These are phyloP conservation scores for Lytechinus pictus DNA, from an alignment of 35 echinoderm and acorn worm species.

Conservation along the genomic window DNA sequence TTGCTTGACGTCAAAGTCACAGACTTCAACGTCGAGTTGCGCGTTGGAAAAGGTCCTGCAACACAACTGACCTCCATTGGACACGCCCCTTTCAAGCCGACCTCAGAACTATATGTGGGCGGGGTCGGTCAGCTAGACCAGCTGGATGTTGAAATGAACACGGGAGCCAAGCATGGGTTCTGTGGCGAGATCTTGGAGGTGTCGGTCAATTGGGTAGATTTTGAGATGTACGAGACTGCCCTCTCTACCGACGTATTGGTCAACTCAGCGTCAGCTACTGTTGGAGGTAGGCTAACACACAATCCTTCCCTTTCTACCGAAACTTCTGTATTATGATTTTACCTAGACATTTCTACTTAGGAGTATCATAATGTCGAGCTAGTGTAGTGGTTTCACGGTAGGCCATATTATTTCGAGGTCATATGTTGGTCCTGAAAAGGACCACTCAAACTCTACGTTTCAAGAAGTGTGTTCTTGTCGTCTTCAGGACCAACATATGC, in stretches of 20 bases:
- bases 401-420: too few species aligned
- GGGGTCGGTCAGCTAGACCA: background rate
- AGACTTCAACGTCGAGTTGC: constrained; percentile 39
- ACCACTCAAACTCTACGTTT: too few species aligned
- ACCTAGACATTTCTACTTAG: too few species aligned
- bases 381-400: too few species aligned
- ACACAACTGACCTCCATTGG: constrained; percentile 49
- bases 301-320: too few species aligned
- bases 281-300: constrained; percentile 51
- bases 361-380: too few species aligned
- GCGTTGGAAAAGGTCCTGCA: constrained; percentile 58
- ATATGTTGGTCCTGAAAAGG: too few species aligned
- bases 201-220: constrained; percentile 53
- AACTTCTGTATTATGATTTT: too few species aligned
- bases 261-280: constrained; percentile 60
- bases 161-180: constrained; percentile 19
- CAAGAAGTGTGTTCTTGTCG: too few species aligned
- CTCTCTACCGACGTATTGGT: constrained; percentile 43
- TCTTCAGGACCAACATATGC: too few species aligned
- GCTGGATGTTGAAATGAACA: background rate
- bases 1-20: constrained; percentile 11
- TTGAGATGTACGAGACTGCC: constrained; percentile 55
- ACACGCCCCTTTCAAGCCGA: constrained; percentile 16
- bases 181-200: constrained; percentile 64
- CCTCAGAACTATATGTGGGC: background rate